Percentiles rank a stretch among this genome's conserved stretches.
These are phyloP conservation scores for Edolisoma coerulescens DNA, from an alignment of 2,113 vertebrate species.

Conservation along the genomic window DNA sequence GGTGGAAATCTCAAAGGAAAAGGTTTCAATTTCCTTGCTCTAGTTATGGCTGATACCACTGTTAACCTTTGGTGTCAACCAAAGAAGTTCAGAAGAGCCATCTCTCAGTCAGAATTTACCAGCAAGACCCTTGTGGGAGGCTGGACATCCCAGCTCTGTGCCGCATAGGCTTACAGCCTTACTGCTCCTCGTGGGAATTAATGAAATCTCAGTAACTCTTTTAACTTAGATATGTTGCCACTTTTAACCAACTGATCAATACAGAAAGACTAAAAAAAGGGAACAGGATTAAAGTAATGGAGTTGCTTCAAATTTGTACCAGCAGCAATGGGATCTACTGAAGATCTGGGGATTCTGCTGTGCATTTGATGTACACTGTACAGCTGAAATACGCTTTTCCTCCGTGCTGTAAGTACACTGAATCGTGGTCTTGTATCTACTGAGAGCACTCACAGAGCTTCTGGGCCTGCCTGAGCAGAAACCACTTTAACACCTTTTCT, in stretches of 20 bases:
- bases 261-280: neutral
- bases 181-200: neutral
- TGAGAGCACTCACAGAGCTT: neutral
- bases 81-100: neutral
- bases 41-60: neutral
- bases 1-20: neutral
- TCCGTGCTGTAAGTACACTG: neutral
- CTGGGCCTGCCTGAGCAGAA: neutral
- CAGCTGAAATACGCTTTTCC: neutral
- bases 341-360: neutral
- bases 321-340: neutral
- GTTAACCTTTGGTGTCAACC: neutral
- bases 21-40: neutral
- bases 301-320: neutral
- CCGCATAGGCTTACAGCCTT: neutral
- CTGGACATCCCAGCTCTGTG: neutral
- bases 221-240: neutral
- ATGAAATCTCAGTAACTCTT: neutral
- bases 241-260: neutral
- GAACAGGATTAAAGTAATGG: neutral
- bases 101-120: neutral
- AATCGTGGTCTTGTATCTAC: neutral
- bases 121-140: neutral
- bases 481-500: neutral
- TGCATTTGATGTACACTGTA: neutral